Base-by-base conservation (phyloP, 1,140 invertebrate species). In the Ephestia elutella region DNA sequence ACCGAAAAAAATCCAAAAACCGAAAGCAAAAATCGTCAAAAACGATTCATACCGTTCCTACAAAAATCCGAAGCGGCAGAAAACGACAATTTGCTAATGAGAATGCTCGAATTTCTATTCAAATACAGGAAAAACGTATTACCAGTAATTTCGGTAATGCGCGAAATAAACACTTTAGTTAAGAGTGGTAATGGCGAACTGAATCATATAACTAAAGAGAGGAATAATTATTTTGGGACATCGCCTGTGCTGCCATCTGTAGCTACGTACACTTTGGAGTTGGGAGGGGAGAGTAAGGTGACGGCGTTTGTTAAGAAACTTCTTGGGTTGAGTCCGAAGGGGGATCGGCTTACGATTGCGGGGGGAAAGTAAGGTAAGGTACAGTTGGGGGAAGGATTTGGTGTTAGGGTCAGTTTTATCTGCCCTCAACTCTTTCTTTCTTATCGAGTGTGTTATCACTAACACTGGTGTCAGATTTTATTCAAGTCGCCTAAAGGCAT, bases 81-180 rank as follows among this genome's bases (percentile, higher is more conserved):
- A 21, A 63, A 59, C 49, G 68, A 77, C 0, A 79, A 71, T 18
- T 69, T 79, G 19, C 20, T 81, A 11, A 66, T 72, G 13, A 70
- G 44, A 66, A 70, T 75, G 8, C 8, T 80, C 11, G 65, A 75
- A n/a, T 77, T 80, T 19, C 17, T 81, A 1, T 19, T 72, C 0
- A 71, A 54, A 19, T 65, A 82, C 13, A 38, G 70, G 0, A 70
- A 63, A 53, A 70, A 63, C 2, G 59, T 76, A 0, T 32, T 76
- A 2, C 82, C 82, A n/a, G 62, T 82, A 0, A 50, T 80, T 5
- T 73, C 74, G 0, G 71, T 85, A 0, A 70, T 76, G 49, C 54
- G 78, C 19, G 80, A 82, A 44, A 81, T 83, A 5, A 75, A 70
- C 17, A 83, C 82, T 0, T 15, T 80, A 1, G 65, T 85, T 0